These are phyloP conservation scores for Silvanus unidentatus DNA, from an alignment of 2,888 invertebrate species.

Conservation along the genomic window DNA sequence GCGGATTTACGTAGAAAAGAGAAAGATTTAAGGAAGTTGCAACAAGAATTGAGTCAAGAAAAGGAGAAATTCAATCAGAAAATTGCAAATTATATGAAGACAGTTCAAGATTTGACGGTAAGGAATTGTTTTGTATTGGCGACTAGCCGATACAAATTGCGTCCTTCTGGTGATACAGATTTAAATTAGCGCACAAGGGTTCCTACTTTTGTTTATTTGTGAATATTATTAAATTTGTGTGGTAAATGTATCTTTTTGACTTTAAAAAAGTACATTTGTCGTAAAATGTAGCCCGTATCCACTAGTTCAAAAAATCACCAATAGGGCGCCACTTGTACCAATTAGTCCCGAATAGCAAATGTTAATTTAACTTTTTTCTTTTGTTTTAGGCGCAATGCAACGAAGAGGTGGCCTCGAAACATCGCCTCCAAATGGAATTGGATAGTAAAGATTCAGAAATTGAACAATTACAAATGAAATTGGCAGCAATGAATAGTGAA, in stretches of 20 bases:
- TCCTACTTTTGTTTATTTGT: background rate
- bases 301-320: no score
- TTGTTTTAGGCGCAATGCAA: slow-evolving; percentile 67
- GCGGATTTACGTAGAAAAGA: slow-evolving; percentile 82
- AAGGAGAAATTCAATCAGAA: slow-evolving; percentile 90
- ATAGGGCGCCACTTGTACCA: no score
- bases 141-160: background rate
- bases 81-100: slow-evolving; percentile 76
- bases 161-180: background rate
- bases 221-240: slow-evolving; percentile 2
- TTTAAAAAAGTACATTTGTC: no score
- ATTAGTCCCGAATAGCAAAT: slow-evolving; percentile 8
- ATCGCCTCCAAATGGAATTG: slow-evolving; percentile 89
- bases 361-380: no score
- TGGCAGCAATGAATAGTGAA: slow-evolving; percentile 74
- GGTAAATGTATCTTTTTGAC: no score
- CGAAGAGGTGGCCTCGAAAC: slow-evolving; percentile 71
- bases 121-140: slow-evolving; percentile 17
- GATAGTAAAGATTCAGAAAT: slow-evolving; percentile 96
- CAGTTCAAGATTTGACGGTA: slow-evolving; percentile 69
- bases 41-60: slow-evolving; percentile 90
- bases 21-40: slow-evolving; percentile 88
- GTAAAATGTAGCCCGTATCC: no score
- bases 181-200: background rate
- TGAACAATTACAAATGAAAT: slow-evolving; percentile 82